These are phyloP conservation scores for Seriola quinqueradiata DNA, from an alignment of 2,113 vertebrate species.

Conservation along the genomic window DNA sequence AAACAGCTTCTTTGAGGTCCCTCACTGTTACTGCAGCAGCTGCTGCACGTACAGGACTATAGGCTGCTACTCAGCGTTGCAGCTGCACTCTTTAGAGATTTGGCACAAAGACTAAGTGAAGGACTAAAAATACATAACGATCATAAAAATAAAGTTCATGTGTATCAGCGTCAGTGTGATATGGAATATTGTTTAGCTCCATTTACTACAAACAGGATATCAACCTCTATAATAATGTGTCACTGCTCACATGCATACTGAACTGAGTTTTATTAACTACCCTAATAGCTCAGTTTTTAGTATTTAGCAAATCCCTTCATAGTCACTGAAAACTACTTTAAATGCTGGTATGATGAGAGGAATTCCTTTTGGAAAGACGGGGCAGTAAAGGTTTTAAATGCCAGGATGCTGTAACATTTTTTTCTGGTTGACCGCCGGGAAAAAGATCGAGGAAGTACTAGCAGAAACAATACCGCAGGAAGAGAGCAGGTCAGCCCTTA, in stretches of 20 bases:
- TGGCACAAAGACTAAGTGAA: constrained; percentile 16
- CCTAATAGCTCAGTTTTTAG: background rate
- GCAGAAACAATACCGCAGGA: constrained; percentile 63
- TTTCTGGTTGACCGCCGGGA: constrained; percentile 42
- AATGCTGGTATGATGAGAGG: background rate
- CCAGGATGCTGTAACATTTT: constrained; percentile 33
- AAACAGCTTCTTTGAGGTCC: constrained; percentile 17
- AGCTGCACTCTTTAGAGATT: constrained; percentile 24
- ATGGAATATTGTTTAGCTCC: background rate
- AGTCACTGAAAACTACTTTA: background rate
- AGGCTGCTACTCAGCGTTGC: background rate
- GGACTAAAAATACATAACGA: background rate
- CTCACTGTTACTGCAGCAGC: constrained; percentile 24
- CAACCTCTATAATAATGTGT: background rate
- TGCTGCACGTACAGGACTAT: background rate
- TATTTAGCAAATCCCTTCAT: background rate
- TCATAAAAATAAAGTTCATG: background rate
- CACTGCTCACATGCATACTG: background rate
- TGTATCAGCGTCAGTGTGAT: background rate
- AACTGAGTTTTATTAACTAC: background rate
- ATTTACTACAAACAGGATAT: background rate
- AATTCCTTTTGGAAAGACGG: constrained; percentile 11
- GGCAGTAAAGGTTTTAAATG: constrained; percentile 23
- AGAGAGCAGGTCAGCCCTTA: constrained; percentile 30
- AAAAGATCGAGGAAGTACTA: constrained; percentile 51